Percentiles rank a stretch among this genome's conserved stretches.
These are phyloP conservation scores for Mesocentrotus franciscanus DNA, from an alignment of 53 echinoderm and acorn worm genomes.

Conservation along the genomic window DNA sequence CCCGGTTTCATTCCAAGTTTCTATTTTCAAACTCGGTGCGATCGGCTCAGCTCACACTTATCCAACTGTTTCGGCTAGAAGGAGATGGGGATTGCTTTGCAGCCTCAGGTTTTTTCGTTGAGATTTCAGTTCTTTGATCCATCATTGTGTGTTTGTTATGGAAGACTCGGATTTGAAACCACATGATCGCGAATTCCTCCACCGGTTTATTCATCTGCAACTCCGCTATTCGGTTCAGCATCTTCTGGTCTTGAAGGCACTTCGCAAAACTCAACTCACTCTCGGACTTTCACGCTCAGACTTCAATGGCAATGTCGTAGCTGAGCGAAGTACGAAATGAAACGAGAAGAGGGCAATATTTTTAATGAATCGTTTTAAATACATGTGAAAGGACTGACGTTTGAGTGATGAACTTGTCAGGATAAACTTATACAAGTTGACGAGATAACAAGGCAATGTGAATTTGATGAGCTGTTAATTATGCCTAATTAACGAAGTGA, in stretches of 20 bases:
- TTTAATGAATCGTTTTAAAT: not conserved
- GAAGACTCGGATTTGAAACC: slow-evolving; percentile 1
- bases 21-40: not conserved
- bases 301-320: slow-evolving; percentile 1
- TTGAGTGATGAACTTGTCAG: not conserved
- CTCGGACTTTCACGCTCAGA: not conserved
- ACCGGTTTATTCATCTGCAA: not conserved
- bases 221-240: slow-evolving; percentile 10
- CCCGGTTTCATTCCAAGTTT: slow-evolving; percentile 26
- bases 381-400: not conserved
- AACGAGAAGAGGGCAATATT: not conserved
- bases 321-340: not conserved
- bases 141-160: not conserved
- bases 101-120: not conserved
- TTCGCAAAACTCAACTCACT: not conserved
- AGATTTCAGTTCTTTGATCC: not conserved
- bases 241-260: not conserved
- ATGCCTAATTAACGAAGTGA: not conserved
- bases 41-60: not conserved
- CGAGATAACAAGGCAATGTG: not conserved
- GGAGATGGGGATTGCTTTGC: not conserved
- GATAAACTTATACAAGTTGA: not conserved
- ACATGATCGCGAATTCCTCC: slow-evolving; percentile 24
- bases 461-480: not conserved
- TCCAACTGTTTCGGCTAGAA: not conserved